phyloP scores from a whole-genome alignment of 2,888 invertebrate species.

The Chrysolina oricalcia region DNA sequence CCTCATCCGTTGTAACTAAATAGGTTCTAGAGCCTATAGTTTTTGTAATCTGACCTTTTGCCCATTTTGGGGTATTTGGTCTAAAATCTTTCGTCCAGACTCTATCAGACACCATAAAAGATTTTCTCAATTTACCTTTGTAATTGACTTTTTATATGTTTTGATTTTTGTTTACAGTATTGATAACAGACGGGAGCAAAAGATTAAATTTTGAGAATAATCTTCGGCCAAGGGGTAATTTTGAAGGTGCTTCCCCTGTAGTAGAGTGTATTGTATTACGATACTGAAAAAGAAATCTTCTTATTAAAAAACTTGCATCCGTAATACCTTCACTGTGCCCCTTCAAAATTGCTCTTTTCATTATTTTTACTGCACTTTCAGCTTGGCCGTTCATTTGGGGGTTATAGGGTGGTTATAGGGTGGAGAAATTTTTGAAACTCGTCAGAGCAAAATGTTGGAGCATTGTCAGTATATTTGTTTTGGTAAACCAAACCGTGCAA shows the following conservation, averaged over 20 bases:
- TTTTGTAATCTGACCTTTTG: not conserved
- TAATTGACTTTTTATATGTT: not conserved
- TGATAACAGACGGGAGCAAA: not conserved
- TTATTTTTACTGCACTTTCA: not conserved
- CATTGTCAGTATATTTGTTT: not conserved
- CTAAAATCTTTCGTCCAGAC: not conserved
- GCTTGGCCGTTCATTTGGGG: conserved; percentile 1
- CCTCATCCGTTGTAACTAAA: not conserved
- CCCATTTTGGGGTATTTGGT: not conserved
- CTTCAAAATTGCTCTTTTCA: not conserved
- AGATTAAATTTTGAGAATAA: not conserved
- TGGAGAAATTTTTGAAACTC: not conserved
- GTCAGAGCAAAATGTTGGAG: not conserved
- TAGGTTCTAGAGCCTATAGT: not conserved
- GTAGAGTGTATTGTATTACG: not conserved
- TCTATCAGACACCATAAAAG: not conserved
- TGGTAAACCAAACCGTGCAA: not conserved
- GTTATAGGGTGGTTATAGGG: not conserved
- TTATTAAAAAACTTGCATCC: not conserved
- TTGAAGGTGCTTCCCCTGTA: not conserved
- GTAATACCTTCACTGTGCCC: not conserved
- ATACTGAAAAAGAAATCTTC: not conserved
- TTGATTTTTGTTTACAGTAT: not conserved
- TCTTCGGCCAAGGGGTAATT: not conserved
- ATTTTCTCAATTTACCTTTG: not conserved